A percentile compares a stretch with the other conserved stretches of the same genome.
Conservation (phyloP, 2,797 vertebrate species). For the Rachycentron canadum region DNA sequence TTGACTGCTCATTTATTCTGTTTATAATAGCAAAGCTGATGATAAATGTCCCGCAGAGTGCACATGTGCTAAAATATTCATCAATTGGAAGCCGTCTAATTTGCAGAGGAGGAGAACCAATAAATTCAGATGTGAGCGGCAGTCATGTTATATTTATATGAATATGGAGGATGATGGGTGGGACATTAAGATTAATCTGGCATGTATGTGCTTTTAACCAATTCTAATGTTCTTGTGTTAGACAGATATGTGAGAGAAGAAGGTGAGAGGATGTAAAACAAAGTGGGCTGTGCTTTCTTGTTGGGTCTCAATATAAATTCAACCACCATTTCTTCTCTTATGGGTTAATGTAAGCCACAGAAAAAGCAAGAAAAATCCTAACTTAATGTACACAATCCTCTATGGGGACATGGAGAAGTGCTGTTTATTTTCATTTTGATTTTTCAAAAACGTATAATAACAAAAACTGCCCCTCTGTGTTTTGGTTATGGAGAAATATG, state of each 20-base stretch:
- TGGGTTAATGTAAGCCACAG: slow-evolving; percentile 35
- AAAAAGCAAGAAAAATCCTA: too few species aligned
- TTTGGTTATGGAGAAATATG: slow-evolving; percentile 64
- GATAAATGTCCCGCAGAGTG: slow-evolving; percentile 97
- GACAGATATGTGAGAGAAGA: slow-evolving; percentile 45
- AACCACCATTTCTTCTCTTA: slow-evolving; percentile 50
- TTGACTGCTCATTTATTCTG: slow-evolving; percentile 99
- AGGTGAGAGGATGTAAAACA: slow-evolving; percentile 56
- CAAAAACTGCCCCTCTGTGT: slow-evolving; percentile 46
- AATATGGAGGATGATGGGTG: slow-evolving; percentile 83
- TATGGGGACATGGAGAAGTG: slow-evolving; percentile 75
- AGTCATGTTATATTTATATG: slow-evolving; percentile 86
- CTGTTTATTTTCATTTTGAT: slow-evolving; percentile 50
- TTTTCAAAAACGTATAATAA: slow-evolving; percentile 55
- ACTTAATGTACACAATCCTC: slow-evolving; percentile 33
- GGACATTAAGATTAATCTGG: slow-evolving; percentile 85
- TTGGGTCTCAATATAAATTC: slow-evolving; percentile 43
- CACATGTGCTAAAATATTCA: slow-evolving; percentile 99
- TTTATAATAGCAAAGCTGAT: slow-evolving; percentile 94
- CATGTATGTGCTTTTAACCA: slow-evolving; percentile 73
- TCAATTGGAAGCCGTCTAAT: slow-evolving; percentile 90
- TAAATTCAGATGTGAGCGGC: slow-evolving; percentile 85
- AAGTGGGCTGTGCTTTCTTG: slow-evolving; percentile 51
- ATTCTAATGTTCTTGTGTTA: slow-evolving; percentile 65
- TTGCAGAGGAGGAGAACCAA: slow-evolving; percentile 86